phyloP scores from a whole-genome alignment of 2,888 invertebrate species.

The Spatulosminthurus flaviceps region DNA sequence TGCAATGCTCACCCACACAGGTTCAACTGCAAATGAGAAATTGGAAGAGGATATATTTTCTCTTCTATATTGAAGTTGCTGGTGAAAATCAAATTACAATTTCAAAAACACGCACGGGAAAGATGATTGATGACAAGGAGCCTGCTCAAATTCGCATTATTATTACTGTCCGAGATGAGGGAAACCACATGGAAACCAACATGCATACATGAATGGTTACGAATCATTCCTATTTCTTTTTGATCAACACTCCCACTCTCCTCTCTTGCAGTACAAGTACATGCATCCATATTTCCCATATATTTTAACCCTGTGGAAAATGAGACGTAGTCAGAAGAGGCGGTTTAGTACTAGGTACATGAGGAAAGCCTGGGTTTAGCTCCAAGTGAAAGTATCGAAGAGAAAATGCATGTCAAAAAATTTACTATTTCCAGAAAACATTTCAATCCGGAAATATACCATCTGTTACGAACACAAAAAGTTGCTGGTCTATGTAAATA shows the following conservation, averaged over 20 bases:
- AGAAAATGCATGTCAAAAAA: slow-evolving; percentile 7
- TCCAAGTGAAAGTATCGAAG: not conserved
- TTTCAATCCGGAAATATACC: slow-evolving; percentile 3
- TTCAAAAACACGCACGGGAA: slow-evolving; percentile 9
- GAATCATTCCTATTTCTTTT: not conserved
- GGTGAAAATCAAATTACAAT: slow-evolving; percentile 14
- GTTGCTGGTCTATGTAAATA: too few relatives aligned
- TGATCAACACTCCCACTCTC: not conserved
- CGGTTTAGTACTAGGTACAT: too few relatives aligned
- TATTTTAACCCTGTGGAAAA: too few relatives aligned
- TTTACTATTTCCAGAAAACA: slow-evolving; percentile 10
- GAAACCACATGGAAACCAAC: slow-evolving; percentile 1
- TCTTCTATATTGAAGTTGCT: not conserved
- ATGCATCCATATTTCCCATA: too few relatives aligned
- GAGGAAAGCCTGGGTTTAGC: too few relatives aligned
- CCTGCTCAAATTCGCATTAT: slow-evolving; percentile 14
- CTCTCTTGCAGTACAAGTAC: too few relatives aligned
- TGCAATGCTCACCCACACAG: too few relatives aligned
- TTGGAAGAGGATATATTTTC: not conserved
- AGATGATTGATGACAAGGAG: not conserved
- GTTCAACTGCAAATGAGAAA: not conserved
- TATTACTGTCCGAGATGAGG: slow-evolving; percentile 14
- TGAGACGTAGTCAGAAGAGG: too few relatives aligned
- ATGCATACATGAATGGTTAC: not conserved
- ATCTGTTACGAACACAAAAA: not conserved